Base-by-base conservation (phyloP, 2,113 vertebrate species). In the Corydoras maculifer region DNA sequence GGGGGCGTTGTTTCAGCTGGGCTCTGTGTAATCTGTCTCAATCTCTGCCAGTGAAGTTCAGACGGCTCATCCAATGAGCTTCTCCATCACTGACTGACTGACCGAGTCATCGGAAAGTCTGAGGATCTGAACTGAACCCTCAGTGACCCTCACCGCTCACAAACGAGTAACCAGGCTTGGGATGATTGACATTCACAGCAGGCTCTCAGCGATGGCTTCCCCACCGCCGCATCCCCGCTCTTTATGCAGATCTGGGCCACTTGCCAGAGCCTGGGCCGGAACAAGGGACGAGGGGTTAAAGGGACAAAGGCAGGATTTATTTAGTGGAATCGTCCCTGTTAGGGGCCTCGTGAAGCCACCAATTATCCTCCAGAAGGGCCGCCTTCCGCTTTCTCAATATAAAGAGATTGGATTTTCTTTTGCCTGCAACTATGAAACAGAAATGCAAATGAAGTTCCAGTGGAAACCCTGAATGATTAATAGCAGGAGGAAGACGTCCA, bases 151-250 rank as follows among this genome's bases (percentile, higher is more conserved):
- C 72, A 69, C 15, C 32, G 60, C n/a, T 62, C 60, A 29, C 65
- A 49, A 60, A 55, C 66, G 79, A 63, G 72, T 76, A 80, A 78
- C 68, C 59, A 74, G 54, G 55, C 61, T 64, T 43, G 13, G 8
- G 67, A 68, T 75, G 77, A 82, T 75, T 77, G 75, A 74, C 77
- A 79, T 80, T 78, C 79, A 60, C 75, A 64, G 50, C 74, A 67
- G 48, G 58, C 64, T 50, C 71, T 60, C 32, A 35, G 48, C 25
- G 14, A 58, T 63, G 69, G 67, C 77, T 75, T 75, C 75, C 70
- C 58, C 63, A 51, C 9, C n/a, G 9, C 32, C 62, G 65, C 62
- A 75, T 77, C 73, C 65, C 55, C 61, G 18, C 67, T 58, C 55
- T 76, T 81, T 79, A 77, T 82, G 74, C 48, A 73, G 53, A 69